Evolutionary conservation across 2,888 invertebrate genomes (phyloP).

Genomic region (Litoditis marina): DNA sequence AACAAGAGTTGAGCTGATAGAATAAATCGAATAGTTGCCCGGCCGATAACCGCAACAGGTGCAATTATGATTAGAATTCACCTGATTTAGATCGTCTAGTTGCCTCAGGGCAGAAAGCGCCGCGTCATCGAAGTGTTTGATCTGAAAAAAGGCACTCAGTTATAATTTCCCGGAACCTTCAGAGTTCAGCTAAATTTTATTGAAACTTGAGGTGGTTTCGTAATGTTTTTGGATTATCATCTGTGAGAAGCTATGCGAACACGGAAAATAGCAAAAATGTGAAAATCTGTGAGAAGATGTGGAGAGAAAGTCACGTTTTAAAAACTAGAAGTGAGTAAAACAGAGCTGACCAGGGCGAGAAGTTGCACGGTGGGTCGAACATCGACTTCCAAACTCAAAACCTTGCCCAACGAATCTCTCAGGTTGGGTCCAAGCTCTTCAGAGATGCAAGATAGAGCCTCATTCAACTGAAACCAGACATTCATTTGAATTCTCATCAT

Average conservation of each 20-base stretch:
- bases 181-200: no score
- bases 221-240: no score
- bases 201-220: no score
- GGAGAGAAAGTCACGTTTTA: no score
- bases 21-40: no score
- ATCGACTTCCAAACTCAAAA: conserved; percentile 69
- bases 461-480: conserved; percentile 57
- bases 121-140: conserved; percentile 75
- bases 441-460: conserved; percentile 49
- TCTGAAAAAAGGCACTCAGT: conserved; percentile 57
- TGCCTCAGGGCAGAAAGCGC: conserved; percentile 87
- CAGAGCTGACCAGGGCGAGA: conserved; percentile 76
- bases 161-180: neutral
- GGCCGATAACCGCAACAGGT: no score
- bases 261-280: no score
- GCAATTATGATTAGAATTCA: no score
- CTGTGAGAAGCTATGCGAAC: no score
- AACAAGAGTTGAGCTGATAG: no score
- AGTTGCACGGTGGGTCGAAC: conserved; percentile 86
- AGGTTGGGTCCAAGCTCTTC: conserved; percentile 72
- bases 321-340: no score
- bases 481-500: neutral
- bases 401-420: conserved; percentile 47
- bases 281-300: no score
- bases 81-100: conserved; percentile 79